These are phyloP conservation scores for Coreoperca whiteheadi DNA, from an alignment of 2,113 vertebrate species.

Conservation along the genomic window DNA sequence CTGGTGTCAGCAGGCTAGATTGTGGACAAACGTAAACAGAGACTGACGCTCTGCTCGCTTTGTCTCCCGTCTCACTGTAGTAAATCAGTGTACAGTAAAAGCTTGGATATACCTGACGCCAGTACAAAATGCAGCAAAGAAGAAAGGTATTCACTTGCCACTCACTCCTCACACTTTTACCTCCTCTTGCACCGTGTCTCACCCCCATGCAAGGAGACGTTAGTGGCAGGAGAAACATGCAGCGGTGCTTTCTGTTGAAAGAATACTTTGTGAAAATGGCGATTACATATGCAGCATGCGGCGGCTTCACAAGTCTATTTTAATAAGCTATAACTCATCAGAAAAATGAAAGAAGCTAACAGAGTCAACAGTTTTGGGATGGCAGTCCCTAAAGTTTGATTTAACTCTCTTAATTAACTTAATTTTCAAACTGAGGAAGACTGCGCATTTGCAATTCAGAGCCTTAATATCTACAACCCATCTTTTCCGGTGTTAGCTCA, in stretches of 20 bases:
- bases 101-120: constrained; percentile 97
- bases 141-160: constrained; percentile 92
- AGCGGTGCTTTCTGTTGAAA: constrained; percentile 80
- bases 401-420: constrained; percentile 44
- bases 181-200: constrained; percentile 23
- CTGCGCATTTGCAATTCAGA: constrained; percentile 50
- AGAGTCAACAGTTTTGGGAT: constrained; percentile 18
- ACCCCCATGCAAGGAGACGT: constrained; percentile 19
- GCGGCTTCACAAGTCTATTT: constrained; percentile 9
- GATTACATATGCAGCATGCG: constrained; percentile 17
- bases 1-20: constrained; percentile 41
- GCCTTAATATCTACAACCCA: constrained; percentile 35
- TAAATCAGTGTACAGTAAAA: constrained; percentile 99
- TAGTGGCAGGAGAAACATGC: constrained; percentile 86
- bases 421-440: constrained; percentile 32
- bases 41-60: constrained; percentile 86
- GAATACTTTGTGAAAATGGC: constrained; percentile 7
- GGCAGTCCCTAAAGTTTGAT: constrained; percentile 30
- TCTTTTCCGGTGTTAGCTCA: constrained; percentile 46
- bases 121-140: constrained; percentile 96
- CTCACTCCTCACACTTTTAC: constrained; percentile 64
- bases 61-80: constrained; percentile 91
- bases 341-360: not conserved
- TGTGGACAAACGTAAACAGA: constrained; percentile 50
- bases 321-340: not conserved